Percentiles rank a stretch among this genome's conserved stretches.
Evolutionary conservation across 2,888 invertebrate species (phyloP).

Genomic region (Hololepta plana): DNA sequence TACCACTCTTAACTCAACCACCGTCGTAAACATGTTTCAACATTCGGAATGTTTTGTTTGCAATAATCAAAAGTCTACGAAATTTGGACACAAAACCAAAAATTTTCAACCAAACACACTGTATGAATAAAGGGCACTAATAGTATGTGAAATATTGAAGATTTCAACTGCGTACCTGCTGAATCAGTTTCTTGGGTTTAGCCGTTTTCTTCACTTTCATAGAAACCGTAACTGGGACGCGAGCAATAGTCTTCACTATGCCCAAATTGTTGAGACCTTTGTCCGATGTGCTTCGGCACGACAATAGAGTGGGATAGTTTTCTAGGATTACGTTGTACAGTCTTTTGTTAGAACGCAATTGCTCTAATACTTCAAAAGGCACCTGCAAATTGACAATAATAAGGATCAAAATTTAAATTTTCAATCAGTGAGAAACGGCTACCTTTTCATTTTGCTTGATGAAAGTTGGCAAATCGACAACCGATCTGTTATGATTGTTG

Average conservation of each 20-base stretch:
- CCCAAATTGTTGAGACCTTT: constrained; percentile 32
- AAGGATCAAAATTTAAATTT: constrained; percentile 1
- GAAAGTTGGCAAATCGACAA: constrained; percentile 58
- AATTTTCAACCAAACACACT: too few species aligned
- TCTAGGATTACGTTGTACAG: constrained; percentile 52
- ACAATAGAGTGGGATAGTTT: constrained; percentile 51
- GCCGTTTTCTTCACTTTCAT: constrained; percentile 35
- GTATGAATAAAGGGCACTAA: too few species aligned
- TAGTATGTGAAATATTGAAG: too few species aligned
- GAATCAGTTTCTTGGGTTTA: constrained; percentile 7
- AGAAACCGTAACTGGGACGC: constrained; percentile 41
- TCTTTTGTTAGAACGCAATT: constrained; percentile 41
- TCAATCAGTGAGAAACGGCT: constrained; percentile 10
- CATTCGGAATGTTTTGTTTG: too few species aligned
- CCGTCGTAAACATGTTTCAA: too few species aligned
- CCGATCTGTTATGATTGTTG: constrained; percentile 35
- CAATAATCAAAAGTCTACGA: too few species aligned
- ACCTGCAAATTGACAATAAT: constrained; percentile 28
- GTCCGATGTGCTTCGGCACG: constrained; percentile 44
- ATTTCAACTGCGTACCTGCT: background rate
- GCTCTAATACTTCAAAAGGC: constrained; percentile 43
- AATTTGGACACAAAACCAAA: too few species aligned
- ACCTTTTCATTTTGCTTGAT: constrained; percentile 50
- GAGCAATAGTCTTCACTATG: constrained; percentile 25
- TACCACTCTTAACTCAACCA: too few species aligned